Conservation (phyloP, 53 echinoderm and acorn worm genomes). For the Antedon mediterranea region DNA sequence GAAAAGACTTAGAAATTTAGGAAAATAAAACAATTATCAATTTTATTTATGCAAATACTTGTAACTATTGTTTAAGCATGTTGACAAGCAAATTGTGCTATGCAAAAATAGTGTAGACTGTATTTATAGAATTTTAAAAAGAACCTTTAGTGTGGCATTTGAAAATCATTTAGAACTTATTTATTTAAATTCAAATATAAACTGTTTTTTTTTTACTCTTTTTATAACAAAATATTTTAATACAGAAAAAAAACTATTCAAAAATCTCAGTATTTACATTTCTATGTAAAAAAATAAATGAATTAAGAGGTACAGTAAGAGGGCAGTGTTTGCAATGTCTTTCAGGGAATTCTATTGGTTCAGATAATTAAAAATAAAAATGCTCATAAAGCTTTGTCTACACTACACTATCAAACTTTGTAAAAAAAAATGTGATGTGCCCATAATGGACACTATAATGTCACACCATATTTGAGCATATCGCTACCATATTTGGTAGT, state of each 20-base stretch:
- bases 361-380: no score
- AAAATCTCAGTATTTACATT: neutral
- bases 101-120: neutral
- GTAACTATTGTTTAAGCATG: neutral
- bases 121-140: neutral
- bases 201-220: neutral
- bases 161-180: neutral
- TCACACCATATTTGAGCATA: no score
- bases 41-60: no score
- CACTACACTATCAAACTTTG: no score
- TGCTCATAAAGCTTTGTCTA: no score
- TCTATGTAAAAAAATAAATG: neutral
- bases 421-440: no score
- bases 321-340: neutral
- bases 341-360: neutral
- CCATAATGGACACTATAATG: no score
- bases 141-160: neutral
- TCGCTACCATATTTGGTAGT: no score
- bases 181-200: neutral
- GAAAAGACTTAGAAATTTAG: no score
- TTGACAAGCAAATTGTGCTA: neutral
- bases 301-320: neutral
- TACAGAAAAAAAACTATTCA: neutral
- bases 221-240: slow-evolving; percentile 1
- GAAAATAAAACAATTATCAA: no score